These are phyloP conservation scores for Erythrolamprus reginae DNA, from an alignment of 2,113 vertebrate genomes.

Conservation along the genomic window DNA sequence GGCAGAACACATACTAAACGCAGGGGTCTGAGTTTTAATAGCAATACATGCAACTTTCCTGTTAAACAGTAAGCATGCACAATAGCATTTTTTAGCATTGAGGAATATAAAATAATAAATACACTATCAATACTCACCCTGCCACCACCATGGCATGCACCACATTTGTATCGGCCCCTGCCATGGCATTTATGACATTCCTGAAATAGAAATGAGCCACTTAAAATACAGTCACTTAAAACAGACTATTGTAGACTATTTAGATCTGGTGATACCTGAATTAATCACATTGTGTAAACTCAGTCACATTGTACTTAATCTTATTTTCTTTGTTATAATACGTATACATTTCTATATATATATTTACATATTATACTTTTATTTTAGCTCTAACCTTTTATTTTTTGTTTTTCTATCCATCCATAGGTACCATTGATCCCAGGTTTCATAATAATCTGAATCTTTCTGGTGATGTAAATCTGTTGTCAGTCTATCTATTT, in stretches of 20 bases:
- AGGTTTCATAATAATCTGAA: no score
- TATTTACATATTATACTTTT: no score
- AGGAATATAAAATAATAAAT: background rate
- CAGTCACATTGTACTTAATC: no score
- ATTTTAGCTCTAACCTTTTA: no score
- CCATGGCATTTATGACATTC: slow-evolving; percentile 68
- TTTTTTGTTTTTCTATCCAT: no score
- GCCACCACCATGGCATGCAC: slow-evolving; percentile 57
- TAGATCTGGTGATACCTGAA: slow-evolving; percentile 1
- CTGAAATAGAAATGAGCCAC: slow-evolving; percentile 30
- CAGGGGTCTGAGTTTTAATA: background rate
- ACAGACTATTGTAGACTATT: background rate
- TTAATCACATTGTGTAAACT: no score
- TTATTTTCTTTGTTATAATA: no score
- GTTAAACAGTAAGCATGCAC: background rate
- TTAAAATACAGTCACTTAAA: slow-evolving; percentile 8
- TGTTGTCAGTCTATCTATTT: no score
- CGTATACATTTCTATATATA: no score
- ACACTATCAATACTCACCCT: slow-evolving; percentile 52
- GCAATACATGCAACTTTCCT: background rate
- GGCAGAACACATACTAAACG: no score
- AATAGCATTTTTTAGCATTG: background rate
- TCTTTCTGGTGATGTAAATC: no score
- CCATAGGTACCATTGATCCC: no score
- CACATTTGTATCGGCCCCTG: slow-evolving; percentile 62